These are phyloP conservation scores for Scolopax rusticola DNA, from an alignment of 2,797 vertebrate genomes.

Conservation along the genomic window DNA sequence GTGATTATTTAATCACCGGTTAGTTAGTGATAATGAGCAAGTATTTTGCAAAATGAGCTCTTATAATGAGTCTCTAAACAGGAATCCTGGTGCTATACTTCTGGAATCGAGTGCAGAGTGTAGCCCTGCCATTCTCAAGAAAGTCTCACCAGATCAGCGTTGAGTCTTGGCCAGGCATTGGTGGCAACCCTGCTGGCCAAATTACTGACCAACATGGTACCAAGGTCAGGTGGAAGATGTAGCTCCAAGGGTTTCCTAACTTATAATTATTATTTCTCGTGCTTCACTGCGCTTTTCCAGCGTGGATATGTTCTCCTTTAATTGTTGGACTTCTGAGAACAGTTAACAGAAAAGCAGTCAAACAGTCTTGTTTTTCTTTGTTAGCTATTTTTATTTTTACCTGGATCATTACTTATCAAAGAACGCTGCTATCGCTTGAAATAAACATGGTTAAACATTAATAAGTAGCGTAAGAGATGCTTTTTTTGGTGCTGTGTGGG, in stretches of 20 bases:
- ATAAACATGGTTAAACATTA: conserved; percentile 61
- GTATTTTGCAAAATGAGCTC: conserved; percentile 33
- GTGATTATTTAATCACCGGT: conserved; percentile 39
- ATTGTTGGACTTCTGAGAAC: not conserved
- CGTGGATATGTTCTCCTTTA: not conserved
- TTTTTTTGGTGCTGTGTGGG: not conserved
- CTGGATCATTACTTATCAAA: conserved; percentile 44
- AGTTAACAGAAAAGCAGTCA: not conserved
- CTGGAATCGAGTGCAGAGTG: not conserved
- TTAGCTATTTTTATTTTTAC: conserved; percentile 61
- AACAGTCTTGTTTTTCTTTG: conserved; percentile 11
- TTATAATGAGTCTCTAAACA: not conserved
- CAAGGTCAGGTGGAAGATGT: not conserved
- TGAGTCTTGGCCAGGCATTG: fast-evolving
- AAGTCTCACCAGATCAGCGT: fast-evolving
- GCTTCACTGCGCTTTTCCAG: not conserved
- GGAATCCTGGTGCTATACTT: not conserved
- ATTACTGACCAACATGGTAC: not conserved
- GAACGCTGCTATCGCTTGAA: not conserved
- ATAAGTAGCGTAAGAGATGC: conserved; percentile 21
- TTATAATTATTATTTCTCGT: not conserved
- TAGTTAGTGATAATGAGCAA: conserved; percentile 15
- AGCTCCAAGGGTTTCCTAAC: not conserved
- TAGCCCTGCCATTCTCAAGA: not conserved
- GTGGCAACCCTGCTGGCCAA: not conserved